Percentiles rank a stretch among this genome's conserved stretches.
Evolutionary conservation across 1,140 invertebrate species (phyloP).

Genomic region (Psix sp.): DNA sequence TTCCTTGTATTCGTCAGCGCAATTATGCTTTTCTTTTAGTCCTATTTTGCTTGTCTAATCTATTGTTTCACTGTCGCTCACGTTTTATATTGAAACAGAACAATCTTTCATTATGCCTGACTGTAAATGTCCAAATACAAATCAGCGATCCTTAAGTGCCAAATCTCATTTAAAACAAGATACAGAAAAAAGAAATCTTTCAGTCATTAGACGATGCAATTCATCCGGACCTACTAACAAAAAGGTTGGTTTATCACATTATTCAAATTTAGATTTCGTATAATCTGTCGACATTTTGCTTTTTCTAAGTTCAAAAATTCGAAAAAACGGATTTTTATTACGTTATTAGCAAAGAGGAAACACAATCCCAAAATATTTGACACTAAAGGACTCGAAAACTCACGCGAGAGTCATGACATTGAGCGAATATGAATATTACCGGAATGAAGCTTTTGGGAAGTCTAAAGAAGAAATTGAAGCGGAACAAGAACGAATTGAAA

Average conservation of each 20-base stretch:
- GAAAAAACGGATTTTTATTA: no score
- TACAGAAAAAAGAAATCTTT: not conserved
- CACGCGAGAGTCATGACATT: slow-evolving; percentile 64
- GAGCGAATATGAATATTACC: slow-evolving; percentile 66
- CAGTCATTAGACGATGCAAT: slow-evolving; percentile 12
- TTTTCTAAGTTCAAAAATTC: not conserved
- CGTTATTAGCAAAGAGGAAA: slow-evolving; percentile 12
- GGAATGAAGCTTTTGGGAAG: slow-evolving; percentile 41
- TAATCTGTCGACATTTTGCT: not conserved
- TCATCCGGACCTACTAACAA: slow-evolving; percentile 13
- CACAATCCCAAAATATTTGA: slow-evolving; percentile 5
- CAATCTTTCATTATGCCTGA: no score
- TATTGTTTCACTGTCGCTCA: no score
- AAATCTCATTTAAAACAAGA: slow-evolving; percentile 10
- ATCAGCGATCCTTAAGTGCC: slow-evolving; percentile 18
- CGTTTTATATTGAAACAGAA: no score
- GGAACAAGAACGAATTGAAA: slow-evolving; percentile 33
- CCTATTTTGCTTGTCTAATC: not conserved
- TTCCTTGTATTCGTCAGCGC: no score
- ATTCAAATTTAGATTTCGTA: not conserved
- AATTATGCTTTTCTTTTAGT: not conserved
- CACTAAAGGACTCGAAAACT: slow-evolving; percentile 36
- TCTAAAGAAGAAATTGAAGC: slow-evolving; percentile 61
- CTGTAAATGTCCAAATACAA: not conserved
- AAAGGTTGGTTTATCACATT: not conserved